Conservation (phyloP, 2,888 invertebrate genomes). For the Perizoma affinitatum region DNA sequence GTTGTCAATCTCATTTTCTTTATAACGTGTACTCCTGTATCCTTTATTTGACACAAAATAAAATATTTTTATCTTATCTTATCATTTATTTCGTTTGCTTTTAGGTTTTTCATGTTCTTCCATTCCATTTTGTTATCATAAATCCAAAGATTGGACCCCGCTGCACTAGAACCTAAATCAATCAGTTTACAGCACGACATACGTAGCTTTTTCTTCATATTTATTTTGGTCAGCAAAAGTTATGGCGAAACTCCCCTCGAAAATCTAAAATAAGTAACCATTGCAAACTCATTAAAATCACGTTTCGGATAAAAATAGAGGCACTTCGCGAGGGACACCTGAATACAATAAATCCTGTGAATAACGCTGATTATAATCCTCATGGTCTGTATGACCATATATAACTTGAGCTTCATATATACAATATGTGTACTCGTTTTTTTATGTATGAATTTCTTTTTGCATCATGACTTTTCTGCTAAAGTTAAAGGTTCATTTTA, state of each 20-base stretch:
- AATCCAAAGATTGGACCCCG: not conserved
- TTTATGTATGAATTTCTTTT: too few relatives aligned
- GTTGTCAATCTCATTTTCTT: too few relatives aligned
- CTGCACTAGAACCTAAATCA: not conserved
- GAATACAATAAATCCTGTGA: constrained; percentile 54
- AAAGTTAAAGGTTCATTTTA: too few relatives aligned
- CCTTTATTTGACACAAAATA: too few relatives aligned
- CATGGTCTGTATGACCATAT: not conserved
- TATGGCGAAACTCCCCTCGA: constrained; percentile 38
- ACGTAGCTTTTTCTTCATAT: constrained; percentile 12
- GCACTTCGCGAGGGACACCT: constrained; percentile 50
- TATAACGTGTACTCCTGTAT: too few relatives aligned
- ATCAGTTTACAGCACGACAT: not conserved
- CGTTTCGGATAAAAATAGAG: constrained; percentile 51
- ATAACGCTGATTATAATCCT: constrained; percentile 17
- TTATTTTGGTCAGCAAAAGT: constrained; percentile 34
- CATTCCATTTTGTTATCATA: too few relatives aligned
- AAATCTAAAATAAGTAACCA: constrained; percentile 40
- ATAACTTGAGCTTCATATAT: too few relatives aligned
- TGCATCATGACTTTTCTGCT: too few relatives aligned
- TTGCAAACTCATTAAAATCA: constrained; percentile 55
- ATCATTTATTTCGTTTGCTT: too few relatives aligned
- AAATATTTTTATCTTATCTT: too few relatives aligned
- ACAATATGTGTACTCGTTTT: too few relatives aligned
- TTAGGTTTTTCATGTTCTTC: too few relatives aligned